phyloP scores from a whole-genome alignment of 2,888 invertebrate species.

The Chorisops tibialis region DNA sequence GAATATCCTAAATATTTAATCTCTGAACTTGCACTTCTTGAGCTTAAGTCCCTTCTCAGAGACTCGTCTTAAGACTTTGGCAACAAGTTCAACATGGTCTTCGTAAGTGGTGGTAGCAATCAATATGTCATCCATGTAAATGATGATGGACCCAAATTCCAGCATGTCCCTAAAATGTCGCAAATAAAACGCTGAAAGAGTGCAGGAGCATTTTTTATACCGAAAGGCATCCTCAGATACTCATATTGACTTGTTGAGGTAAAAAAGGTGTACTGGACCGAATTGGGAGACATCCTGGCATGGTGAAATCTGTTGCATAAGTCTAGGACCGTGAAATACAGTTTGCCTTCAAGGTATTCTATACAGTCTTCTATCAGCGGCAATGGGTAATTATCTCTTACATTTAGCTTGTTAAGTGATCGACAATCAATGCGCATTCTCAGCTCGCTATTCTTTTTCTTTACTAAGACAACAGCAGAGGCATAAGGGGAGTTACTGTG shows the following conservation, averaged over 20 bases:
- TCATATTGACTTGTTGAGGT: too few species aligned
- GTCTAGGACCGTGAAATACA: constrained; percentile 35
- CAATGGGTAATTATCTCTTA: constrained; percentile 32
- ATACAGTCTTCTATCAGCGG: constrained; percentile 33
- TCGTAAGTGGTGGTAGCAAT: too few species aligned
- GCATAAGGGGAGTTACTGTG: constrained; percentile 33
- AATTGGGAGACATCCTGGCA: constrained; percentile 28
- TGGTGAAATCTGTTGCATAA: constrained; percentile 36
- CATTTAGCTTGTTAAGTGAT: constrained; percentile 30
- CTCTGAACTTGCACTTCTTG: too few species aligned
- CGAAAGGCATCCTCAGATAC: too few species aligned
- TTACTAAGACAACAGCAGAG: constrained; percentile 32
- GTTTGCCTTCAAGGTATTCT: constrained; percentile 32
- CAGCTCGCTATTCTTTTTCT: constrained; percentile 32
- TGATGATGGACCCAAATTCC: constrained; percentile 13
- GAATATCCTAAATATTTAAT: too few species aligned
- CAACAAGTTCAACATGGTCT: too few species aligned
- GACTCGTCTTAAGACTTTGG: too few species aligned
- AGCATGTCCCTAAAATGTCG: constrained; percentile 33
- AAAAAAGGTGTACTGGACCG: constrained; percentile 32
- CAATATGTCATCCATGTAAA: constrained; percentile 33
- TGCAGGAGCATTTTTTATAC: not conserved
- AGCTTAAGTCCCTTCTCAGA: too few species aligned
- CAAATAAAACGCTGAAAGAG: constrained; percentile 35
- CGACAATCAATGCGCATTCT: constrained; percentile 34